Conservation (phyloP, 1,140 invertebrate species). For the Glomeris maerens region DNA sequence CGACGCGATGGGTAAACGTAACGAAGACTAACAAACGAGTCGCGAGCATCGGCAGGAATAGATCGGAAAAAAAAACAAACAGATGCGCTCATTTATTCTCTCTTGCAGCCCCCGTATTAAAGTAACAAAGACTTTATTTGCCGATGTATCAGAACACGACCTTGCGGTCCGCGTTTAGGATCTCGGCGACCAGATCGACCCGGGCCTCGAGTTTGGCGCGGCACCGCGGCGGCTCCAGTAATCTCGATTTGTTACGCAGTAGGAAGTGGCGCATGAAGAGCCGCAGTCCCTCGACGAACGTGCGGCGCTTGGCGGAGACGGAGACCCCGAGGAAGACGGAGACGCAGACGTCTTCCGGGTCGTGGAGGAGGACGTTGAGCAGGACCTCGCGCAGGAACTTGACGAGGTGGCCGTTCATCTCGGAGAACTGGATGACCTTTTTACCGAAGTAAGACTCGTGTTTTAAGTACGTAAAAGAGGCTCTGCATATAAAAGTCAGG, state of each 20-base stretch:
- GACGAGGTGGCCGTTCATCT: constrained; percentile 53
- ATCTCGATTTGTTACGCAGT: constrained; percentile 43
- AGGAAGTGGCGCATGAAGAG: constrained; percentile 69
- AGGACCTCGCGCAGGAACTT: constrained; percentile 55
- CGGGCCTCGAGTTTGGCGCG: no score
- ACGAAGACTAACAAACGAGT: no score
- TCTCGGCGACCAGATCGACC: no score
- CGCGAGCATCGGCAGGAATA: no score
- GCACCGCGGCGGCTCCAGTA: no score
- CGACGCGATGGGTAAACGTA: no score
- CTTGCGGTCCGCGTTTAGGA: no score
- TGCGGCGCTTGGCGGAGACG: constrained; percentile 46
- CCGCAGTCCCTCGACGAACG: constrained; percentile 55
- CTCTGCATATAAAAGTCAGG: constrained; percentile 7
- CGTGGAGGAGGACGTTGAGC: constrained; percentile 47
- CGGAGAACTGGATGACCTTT: constrained; percentile 62
- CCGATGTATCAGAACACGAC: no score
- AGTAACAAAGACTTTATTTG: no score
- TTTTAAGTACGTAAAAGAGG: not conserved
- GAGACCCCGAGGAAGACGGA: constrained; percentile 51
- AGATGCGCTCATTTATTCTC: no score
- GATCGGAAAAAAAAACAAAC: no score
- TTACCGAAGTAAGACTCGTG: constrained; percentile 18
- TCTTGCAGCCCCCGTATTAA: no score
- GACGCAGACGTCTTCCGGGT: constrained; percentile 39